Evolutionary conservation across 1,140 invertebrate species (phyloP).

Genomic region (Acromyrmex echinatior): DNA sequence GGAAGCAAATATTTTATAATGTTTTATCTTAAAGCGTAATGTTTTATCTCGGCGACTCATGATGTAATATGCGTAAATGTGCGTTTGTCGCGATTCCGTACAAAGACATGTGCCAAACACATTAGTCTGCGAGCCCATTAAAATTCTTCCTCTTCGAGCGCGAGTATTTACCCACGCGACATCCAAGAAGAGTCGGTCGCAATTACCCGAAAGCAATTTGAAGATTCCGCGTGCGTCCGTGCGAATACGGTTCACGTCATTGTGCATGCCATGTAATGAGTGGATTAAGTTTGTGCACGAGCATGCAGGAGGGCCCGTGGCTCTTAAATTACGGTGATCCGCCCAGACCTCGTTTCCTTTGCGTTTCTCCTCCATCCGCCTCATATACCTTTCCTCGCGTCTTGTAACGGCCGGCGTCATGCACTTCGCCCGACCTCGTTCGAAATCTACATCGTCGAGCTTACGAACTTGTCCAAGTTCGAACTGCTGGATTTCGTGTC

Average conservation of each 20-base stretch:
- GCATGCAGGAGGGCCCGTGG: constrained; percentile 38
- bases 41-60: not conserved
- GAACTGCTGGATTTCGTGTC: constrained; percentile 22
- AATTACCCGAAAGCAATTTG: constrained; percentile 62
- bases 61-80: not conserved
- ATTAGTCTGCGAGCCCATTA: constrained; percentile 12
- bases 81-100: not conserved
- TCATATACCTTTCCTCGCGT: not conserved
- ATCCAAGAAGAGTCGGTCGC: constrained; percentile 24
- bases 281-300: constrained; percentile 75
- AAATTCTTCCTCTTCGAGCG: constrained; percentile 39
- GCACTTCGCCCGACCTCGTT: constrained; percentile 34
- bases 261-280: constrained; percentile 70
- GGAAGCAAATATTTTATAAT: not conserved
- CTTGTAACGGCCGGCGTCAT: constrained; percentile 47
- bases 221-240: constrained; percentile 65
- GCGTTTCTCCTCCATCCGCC: not conserved
- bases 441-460: constrained; percentile 18
- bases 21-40: not conserved
- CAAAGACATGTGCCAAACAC: not conserved
- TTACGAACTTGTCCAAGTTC: constrained; percentile 6
- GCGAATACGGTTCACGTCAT: constrained; percentile 57
- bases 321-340: constrained; percentile 74
- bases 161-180: constrained; percentile 51
- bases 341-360: constrained; percentile 32